phyloP scores from a whole-genome alignment of 2,888 invertebrate genomes.

The Ennomos quercinarius region DNA sequence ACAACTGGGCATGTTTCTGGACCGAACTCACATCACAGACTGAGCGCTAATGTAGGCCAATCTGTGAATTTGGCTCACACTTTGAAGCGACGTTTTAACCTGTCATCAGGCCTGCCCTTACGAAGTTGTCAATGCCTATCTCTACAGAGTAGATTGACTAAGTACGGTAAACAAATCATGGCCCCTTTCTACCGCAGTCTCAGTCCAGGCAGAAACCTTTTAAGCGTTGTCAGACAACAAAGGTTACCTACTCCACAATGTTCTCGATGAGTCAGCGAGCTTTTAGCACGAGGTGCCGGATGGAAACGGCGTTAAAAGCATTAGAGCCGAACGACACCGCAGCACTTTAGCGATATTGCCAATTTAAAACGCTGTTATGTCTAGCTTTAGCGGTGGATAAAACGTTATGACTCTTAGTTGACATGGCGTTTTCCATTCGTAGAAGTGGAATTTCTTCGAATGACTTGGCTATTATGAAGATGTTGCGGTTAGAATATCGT shows the following conservation, averaged over 20 bases:
- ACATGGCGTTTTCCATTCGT: conserved; percentile 12
- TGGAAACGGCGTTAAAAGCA: conserved; percentile 46
- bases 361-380: conserved; percentile 58
- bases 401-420: conserved; percentile 46
- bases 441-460: too few relatives aligned
- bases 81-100: too few relatives aligned
- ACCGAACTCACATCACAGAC: too few relatives aligned
- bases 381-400: conserved; percentile 57
- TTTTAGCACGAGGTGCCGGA: conserved; percentile 22
- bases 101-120: too few relatives aligned
- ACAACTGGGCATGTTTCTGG: too few relatives aligned
- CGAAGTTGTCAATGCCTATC: too few relatives aligned
- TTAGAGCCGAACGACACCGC: conserved; percentile 49
- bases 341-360: conserved; percentile 58
- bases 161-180: too few relatives aligned
- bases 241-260: conserved; percentile 5
- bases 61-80: too few relatives aligned
- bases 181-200: too few relatives aligned
- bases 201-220: neutral
- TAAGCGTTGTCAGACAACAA: conserved; percentile 17
- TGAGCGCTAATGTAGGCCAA: too few relatives aligned
- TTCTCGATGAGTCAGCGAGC: conserved; percentile 22
- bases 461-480: too few relatives aligned
- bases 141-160: neutral
- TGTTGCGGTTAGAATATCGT: too few relatives aligned